These are phyloP conservation scores for Pyrochroa serraticornis DNA, from an alignment of 2,888 invertebrate species.

Conservation along the genomic window DNA sequence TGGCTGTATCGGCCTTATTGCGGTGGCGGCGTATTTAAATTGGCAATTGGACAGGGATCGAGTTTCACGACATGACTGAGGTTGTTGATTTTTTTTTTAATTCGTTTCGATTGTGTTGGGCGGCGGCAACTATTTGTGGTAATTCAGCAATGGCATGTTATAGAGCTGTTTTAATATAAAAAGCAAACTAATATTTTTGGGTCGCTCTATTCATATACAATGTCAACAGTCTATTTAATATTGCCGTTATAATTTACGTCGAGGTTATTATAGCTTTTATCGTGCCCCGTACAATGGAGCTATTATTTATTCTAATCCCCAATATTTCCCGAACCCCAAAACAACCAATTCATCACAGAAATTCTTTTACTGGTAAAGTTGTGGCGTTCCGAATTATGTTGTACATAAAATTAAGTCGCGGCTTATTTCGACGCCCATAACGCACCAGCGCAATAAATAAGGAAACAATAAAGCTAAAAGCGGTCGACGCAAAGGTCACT, in stretches of 20 bases:
- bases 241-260: conserved; percentile 30
- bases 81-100: no score
- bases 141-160: conserved; percentile 25
- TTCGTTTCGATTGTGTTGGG: no score
- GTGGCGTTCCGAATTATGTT: conserved; percentile 20
- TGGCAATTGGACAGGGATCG: no score
- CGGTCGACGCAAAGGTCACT: conserved; percentile 3
- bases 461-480: conserved; percentile 14
- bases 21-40: no score
- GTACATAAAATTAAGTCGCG: conserved; percentile 24
- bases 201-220: conserved; percentile 20
- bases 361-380: conserved; percentile 29
- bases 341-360: conserved; percentile 30
- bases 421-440: conserved; percentile 14
- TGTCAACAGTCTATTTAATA: conserved; percentile 32
- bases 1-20: no score
- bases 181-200: conserved; percentile 27
- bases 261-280: conserved; percentile 32
- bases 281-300: conserved; percentile 27
- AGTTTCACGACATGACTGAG: no score
- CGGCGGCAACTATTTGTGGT: conserved; percentile 1
- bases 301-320: conserved; percentile 33
- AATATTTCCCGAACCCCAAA: conserved; percentile 30
- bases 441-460: conserved; percentile 12
- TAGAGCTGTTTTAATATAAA: conserved; percentile 26